Percentiles rank a stretch among this genome's conserved stretches.
Conservation (phyloP, 2,113 vertebrate genomes). For the Rutilus rutilus region DNA sequence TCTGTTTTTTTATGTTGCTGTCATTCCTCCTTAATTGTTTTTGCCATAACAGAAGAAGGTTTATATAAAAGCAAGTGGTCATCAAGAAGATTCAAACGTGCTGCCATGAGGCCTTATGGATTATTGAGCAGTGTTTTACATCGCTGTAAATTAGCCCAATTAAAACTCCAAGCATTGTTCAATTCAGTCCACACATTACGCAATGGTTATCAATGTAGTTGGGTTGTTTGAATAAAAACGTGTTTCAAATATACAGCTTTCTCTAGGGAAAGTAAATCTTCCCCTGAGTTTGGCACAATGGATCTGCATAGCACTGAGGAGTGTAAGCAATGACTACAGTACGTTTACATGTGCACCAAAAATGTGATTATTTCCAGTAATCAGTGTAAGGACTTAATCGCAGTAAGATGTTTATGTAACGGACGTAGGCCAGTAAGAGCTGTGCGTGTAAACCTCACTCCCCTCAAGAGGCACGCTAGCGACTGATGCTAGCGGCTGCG, state of each 20-base stretch:
- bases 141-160: slow-evolving; percentile 1
- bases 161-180: not conserved
- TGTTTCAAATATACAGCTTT: slow-evolving; percentile 16
- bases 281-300: slow-evolving; percentile 10
- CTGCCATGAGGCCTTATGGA: slow-evolving; percentile 6
- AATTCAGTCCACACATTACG: not conserved
- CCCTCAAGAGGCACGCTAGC: too few species aligned
- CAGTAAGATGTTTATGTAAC: too few species aligned
- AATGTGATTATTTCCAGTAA: too few species aligned
- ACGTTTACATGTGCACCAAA: too few species aligned
- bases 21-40: not conserved
- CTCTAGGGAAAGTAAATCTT: slow-evolving; percentile 40
- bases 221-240: slow-evolving; percentile 27
- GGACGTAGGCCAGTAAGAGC: too few species aligned
- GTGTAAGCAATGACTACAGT: slow-evolving; percentile 34
- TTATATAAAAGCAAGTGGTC: not conserved
- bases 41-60: not conserved
- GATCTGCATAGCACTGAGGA: slow-evolving; percentile 23
- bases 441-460: too few species aligned
- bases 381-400: too few species aligned
- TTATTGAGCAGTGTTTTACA: slow-evolving; percentile 2
- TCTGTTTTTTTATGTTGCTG: not conserved
- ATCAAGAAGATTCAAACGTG: slow-evolving; percentile 20
- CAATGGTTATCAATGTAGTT: slow-evolving; percentile 12
- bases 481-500: too few species aligned